Evolutionary conservation across 2,888 invertebrate genomes (phyloP).

Genomic region (Stenolophus ochropezus): DNA sequence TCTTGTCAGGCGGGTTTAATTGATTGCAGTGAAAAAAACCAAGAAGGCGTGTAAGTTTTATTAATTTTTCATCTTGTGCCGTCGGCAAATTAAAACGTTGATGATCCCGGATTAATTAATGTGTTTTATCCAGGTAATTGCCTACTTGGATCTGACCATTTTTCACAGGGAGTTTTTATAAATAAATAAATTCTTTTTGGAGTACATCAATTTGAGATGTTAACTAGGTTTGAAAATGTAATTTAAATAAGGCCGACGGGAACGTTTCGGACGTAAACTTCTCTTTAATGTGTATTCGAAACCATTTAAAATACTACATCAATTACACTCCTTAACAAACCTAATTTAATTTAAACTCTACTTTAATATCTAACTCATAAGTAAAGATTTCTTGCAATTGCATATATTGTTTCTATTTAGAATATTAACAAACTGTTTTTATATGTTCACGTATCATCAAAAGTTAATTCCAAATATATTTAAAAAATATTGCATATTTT

Average conservation of each 20-base stretch:
- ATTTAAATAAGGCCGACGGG: not conserved
- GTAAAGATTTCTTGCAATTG: too few species aligned
- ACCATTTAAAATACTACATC: too few species aligned
- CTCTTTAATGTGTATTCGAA: too few species aligned
- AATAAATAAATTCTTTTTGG: not conserved
- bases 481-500: too few species aligned
- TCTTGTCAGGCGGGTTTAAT: constrained; percentile 53
- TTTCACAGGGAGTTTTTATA: not conserved
- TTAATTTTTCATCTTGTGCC: constrained; percentile 55
- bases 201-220: not conserved
- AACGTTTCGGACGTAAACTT: too few species aligned
- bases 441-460: too few species aligned
- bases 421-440: too few species aligned
- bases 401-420: too few species aligned
- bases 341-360: too few species aligned
- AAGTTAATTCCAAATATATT: too few species aligned
- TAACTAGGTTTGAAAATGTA: constrained; percentile 12
- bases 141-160: not conserved
- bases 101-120: not conserved
- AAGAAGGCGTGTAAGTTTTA: constrained; percentile 54
- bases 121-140: not conserved
- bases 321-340: too few species aligned
- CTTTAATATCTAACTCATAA: too few species aligned
- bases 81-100: constrained; percentile 27
- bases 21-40: constrained; percentile 54